A percentile compares a stretch with the other conserved stretches of the same genome.
Conservation (phyloP, 2,113 vertebrate genomes). For the Callipepla squamata region DNA sequence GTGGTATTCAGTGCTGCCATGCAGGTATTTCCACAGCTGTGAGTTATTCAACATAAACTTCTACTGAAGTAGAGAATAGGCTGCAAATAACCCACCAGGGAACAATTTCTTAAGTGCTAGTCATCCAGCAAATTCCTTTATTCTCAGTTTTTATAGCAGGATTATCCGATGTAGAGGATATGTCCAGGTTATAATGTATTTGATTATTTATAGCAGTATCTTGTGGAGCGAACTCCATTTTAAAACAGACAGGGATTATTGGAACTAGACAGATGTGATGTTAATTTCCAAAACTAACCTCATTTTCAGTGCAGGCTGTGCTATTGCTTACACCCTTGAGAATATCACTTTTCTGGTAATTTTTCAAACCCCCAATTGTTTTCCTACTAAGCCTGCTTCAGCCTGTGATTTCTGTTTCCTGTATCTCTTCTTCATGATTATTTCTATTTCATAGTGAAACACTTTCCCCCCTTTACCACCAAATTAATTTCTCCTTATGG, state of each 20-base stretch:
- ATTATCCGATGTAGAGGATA: constrained; percentile 43
- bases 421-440: background rate
- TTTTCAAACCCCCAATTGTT: constrained; percentile 41
- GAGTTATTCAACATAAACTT: constrained; percentile 69
- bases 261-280: constrained; percentile 52
- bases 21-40: constrained; percentile 66
- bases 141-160: constrained; percentile 65
- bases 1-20: constrained; percentile 34
- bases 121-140: constrained; percentile 68
- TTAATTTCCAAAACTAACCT: constrained; percentile 60
- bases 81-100: constrained; percentile 63
- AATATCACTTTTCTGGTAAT: constrained; percentile 54
- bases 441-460: constrained; percentile 8
- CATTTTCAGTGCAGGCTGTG: constrained; percentile 28
- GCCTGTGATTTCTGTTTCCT: constrained; percentile 8
- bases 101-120: constrained; percentile 65
- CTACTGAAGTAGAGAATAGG: constrained; percentile 57
- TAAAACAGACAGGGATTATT: constrained; percentile 48
- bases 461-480: background rate
- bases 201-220: constrained; percentile 60
- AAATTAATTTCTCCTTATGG: fast-evolving
- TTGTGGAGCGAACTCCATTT: background rate
- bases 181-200: constrained; percentile 54
- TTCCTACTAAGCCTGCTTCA: background rate
- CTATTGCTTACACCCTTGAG: constrained; percentile 38